Conservation (phyloP, 35 echinoderm and acorn worm genomes). For the Hemicentrotus pulcherrimus region DNA sequence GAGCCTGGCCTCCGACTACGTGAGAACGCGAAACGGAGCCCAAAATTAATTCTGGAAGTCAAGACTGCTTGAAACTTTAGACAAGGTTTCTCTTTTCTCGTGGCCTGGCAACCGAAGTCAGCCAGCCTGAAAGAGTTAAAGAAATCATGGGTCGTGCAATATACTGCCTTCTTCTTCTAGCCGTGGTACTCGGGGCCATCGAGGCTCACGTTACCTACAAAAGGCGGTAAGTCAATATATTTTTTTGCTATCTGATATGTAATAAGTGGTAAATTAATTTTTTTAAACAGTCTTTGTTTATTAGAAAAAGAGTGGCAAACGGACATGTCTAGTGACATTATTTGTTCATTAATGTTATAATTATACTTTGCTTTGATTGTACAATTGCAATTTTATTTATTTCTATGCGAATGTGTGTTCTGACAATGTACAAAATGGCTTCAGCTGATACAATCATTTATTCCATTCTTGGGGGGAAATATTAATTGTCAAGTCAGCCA, state of each 20-base stretch:
- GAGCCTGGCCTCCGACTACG: background rate
- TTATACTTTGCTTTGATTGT: too few species aligned
- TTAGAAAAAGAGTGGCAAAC: too few species aligned
- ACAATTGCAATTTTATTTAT: too few species aligned
- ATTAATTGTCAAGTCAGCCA: too few species aligned
- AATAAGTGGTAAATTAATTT: too few species aligned
- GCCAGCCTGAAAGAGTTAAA: conserved; percentile 8
- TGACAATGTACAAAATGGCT: too few species aligned
- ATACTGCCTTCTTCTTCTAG: background rate
- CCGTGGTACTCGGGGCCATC: background rate
- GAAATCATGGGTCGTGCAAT: conserved; percentile 28
- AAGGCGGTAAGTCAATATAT: background rate
- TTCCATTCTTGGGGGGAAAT: too few species aligned
- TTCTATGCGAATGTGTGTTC: too few species aligned
- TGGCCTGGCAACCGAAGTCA: background rate
- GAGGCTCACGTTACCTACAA: conserved; percentile 11
- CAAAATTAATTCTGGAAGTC: background rate
- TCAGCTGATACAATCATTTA: too few species aligned
- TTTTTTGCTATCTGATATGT: background rate
- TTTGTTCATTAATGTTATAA: too few species aligned
- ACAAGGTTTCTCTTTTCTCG: background rate
- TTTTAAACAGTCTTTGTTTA: too few species aligned
- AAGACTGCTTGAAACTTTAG: background rate
- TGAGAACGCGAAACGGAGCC: background rate
- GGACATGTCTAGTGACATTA: too few species aligned